Evolutionary conservation across 23 tunicate genomes (phyloP).

Genomic region (Halocynthia aurantium): DNA sequence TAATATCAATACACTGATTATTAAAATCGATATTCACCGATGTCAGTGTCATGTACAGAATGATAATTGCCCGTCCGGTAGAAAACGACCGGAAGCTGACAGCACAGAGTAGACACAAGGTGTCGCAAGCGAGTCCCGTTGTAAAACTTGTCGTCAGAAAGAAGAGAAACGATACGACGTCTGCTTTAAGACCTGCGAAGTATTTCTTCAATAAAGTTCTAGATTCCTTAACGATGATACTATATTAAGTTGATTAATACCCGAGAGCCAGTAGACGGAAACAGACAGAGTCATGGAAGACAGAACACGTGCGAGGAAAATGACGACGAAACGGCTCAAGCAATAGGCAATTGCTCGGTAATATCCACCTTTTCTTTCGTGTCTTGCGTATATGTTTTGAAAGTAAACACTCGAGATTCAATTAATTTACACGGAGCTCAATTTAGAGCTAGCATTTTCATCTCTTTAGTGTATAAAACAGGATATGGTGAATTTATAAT

Average conservation of each 20-base stretch:
- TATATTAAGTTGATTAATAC: conserved; percentile 4
- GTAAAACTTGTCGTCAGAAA: conserved; percentile 27
- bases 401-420: too few relatives aligned
- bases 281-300: conserved; percentile 27
- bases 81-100: conserved; percentile 23
- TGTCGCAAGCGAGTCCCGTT: conserved; percentile 39
- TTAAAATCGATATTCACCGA: conserved; percentile 17
- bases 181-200: conserved; percentile 17
- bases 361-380: conserved; percentile 30
- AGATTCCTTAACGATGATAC: background rate
- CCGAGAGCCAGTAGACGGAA: conserved; percentile 39
- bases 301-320: conserved; percentile 11
- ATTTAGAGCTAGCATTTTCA: too few relatives aligned
- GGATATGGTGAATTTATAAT: too few relatives aligned
- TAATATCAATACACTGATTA: background rate
- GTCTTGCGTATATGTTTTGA: conserved; percentile 2
- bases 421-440: too few relatives aligned
- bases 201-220: background rate
- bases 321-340: conserved; percentile 12
- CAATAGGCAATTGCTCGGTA: conserved; percentile 28
- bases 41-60: conserved; percentile 49
- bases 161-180: conserved; percentile 3
- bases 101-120: conserved; percentile 24
- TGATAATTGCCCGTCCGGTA: conserved; percentile 20
- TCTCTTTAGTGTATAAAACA: too few relatives aligned